phyloP scores from a whole-genome alignment of 2,797 vertebrate genomes.

The Cuculus canorus region DNA sequence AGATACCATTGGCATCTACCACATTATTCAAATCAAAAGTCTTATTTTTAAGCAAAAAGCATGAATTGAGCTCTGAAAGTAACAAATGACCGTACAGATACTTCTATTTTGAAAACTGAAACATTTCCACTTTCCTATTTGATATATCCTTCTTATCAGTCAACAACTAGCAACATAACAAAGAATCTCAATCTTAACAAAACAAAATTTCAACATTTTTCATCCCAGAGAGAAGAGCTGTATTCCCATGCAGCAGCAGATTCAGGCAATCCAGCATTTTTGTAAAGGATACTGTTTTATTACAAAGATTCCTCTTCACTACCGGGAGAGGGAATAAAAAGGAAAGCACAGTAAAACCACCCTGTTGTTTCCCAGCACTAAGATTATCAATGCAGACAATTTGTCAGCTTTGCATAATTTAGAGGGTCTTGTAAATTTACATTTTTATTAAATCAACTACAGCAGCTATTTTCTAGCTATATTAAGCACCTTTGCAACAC shows the following conservation, averaged over 20 bases:
- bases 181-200: background rate
- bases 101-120: background rate
- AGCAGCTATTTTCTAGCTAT: background rate
- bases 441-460: conserved; percentile 52
- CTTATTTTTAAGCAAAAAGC: background rate
- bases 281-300: background rate
- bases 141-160: background rate
- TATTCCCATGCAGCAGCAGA: background rate
- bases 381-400: conserved; percentile 23
- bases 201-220: background rate
- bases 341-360: background rate
- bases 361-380: background rate
- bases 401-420: conserved; percentile 42
- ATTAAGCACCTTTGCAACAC: background rate
- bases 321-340: background rate
- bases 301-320: background rate
- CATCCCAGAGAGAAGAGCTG: background rate
- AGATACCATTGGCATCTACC: background rate
- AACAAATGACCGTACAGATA: background rate
- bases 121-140: background rate
- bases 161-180: background rate
- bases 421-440: conserved; percentile 30
- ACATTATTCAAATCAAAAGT: background rate
- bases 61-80: background rate
- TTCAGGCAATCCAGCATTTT: background rate